A percentile compares a stretch with the other conserved stretches of the same genome.
Evolutionary conservation across 2,888 invertebrate species (phyloP).

Genomic region (Dynastes tityus): DNA sequence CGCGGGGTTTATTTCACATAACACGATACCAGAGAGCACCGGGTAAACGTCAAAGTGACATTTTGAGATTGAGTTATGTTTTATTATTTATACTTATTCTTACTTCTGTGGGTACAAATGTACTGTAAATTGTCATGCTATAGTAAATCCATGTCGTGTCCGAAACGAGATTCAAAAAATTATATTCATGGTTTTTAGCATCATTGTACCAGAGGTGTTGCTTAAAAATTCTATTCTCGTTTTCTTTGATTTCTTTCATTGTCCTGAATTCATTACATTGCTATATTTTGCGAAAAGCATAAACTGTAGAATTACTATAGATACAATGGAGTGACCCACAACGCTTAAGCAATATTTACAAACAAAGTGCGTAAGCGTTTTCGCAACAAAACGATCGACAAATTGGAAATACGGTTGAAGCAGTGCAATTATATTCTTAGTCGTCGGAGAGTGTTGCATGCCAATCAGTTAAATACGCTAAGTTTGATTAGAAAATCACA

Average conservation of each 20-base stretch:
- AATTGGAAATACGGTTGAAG: not conserved
- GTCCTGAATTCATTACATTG: not conserved
- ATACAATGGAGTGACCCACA: not conserved
- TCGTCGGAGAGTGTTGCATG: not conserved
- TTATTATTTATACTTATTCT: no score
- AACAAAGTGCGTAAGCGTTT: not conserved
- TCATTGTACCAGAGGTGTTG: no score
- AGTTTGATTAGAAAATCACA: not conserved
- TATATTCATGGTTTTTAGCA: no score
- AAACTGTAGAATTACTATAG: not conserved
- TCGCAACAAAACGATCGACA: not conserved
- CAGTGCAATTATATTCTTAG: not conserved
- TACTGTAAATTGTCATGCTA: no score
- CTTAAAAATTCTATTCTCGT: no score
- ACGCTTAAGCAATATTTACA: not conserved
- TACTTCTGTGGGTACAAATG: no score
- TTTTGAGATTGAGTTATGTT: no score
- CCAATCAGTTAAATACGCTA: not conserved
- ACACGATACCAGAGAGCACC: no score
- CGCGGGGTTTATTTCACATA: no score
- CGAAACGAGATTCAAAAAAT: no score
- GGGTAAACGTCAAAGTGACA: no score
- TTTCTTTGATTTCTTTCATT: not conserved
- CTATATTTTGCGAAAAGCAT: not conserved
- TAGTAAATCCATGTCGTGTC: no score